Conservation (phyloP, 1,140 invertebrate genomes). For the Trichoplusia ni region DNA sequence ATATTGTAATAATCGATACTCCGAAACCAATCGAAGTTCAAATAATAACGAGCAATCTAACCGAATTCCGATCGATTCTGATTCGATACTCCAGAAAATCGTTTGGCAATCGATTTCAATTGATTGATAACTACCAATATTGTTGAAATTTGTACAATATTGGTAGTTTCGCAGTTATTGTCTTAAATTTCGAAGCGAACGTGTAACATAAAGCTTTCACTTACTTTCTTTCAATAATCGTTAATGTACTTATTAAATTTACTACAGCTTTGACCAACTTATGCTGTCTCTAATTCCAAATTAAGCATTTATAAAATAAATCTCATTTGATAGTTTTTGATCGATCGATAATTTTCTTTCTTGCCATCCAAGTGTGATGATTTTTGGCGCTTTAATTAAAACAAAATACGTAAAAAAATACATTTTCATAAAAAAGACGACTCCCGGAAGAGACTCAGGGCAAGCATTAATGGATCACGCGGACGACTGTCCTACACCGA, state of each 20-base stretch:
- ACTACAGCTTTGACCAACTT: neutral
- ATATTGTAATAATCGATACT: slow-evolving; percentile 1
- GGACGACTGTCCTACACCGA: too few relatives aligned
- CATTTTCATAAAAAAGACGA: too few relatives aligned
- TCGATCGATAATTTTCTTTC: too few relatives aligned
- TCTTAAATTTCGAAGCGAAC: slow-evolving; percentile 7
- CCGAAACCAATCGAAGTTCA: neutral
- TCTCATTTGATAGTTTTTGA: too few relatives aligned
- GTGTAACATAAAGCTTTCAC: slow-evolving; percentile 37
- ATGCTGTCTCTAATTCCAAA: too few relatives aligned
- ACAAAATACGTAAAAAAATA: too few relatives aligned
- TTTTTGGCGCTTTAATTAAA: too few relatives aligned
- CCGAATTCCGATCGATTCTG: slow-evolving; percentile 9
- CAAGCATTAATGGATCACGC: too few relatives aligned
- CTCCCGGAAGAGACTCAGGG: too few relatives aligned
- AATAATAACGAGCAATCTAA: neutral
- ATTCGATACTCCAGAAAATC: slow-evolving; percentile 23
- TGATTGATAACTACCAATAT: slow-evolving; percentile 28
- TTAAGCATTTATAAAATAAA: too few relatives aligned
- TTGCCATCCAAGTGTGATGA: too few relatives aligned
- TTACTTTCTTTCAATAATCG: slow-evolving; percentile 36
- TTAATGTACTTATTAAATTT: neutral
- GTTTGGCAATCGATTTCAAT: slow-evolving; percentile 32
- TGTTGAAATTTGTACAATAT: slow-evolving; percentile 19
- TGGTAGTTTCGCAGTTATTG: too few relatives aligned